Evolutionary conservation across 1,140 invertebrate species (phyloP).

Genomic region (Plectus sambesii): DNA sequence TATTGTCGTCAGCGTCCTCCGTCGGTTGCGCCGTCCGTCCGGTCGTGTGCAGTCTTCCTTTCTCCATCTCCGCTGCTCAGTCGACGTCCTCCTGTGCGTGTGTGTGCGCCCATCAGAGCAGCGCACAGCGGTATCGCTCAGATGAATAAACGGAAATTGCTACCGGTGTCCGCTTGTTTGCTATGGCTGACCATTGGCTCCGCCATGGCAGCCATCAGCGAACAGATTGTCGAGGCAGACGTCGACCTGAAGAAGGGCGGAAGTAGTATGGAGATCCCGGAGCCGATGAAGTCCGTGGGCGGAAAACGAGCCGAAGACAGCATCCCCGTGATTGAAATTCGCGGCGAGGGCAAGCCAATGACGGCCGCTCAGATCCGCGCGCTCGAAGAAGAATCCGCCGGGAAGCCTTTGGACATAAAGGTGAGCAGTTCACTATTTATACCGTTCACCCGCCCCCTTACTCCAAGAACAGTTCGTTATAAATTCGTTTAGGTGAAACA

Average conservation of each 20-base stretch:
- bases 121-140: no score
- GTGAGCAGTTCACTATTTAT: slow-evolving; percentile 20
- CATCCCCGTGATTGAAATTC: slow-evolving; percentile 42
- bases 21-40: no score
- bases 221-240: neutral
- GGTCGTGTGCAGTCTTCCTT: no score
- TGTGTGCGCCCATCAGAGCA: no score
- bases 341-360: slow-evolving; percentile 45
- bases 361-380: slow-evolving; percentile 40
- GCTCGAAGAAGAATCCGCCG: slow-evolving; percentile 38
- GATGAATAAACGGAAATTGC: no score
- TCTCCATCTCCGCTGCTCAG: no score
- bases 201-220: neutral
- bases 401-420: slow-evolving; percentile 44
- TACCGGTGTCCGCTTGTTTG: neutral
- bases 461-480: no score
- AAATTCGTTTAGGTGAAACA: slow-evolving; percentile 28
- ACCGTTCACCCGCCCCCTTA: no score
- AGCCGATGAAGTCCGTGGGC: slow-evolving; percentile 7
- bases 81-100: no score
- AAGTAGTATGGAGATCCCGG: neutral
- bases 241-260: neutral
- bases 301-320: slow-evolving; percentile 31
- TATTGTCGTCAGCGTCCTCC: no score
- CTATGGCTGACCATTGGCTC: neutral